Base-by-base conservation (phyloP, 2,888 invertebrate species). In the Lasioglossum figueresi region DNA sequence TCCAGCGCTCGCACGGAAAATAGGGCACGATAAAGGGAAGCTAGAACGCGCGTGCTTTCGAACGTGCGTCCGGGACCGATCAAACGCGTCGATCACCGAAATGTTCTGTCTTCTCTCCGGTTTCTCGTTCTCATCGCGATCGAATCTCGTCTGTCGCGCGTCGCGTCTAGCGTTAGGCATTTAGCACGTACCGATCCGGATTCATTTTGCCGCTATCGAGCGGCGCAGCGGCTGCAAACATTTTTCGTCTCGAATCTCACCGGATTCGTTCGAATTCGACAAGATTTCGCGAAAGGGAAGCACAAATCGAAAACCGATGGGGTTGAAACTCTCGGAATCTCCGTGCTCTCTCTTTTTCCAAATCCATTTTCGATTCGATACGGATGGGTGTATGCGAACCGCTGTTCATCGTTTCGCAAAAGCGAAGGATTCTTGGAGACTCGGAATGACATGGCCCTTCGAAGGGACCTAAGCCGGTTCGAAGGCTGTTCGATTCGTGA, bases 1-100 rank as follows among this genome's bases (percentile, higher is more conserved):
- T 80, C 56, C 75, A 71, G 56, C 76, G 84, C 75, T 80, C 75
- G 45, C 14, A 70, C 27, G 37, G 78, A 76, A 84, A 85, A 85
- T 81, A 75, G 80, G 76, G 74, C 79, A 76, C 37, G 85, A 77
- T 77, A 56, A 75, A 80, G 63, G 34, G 68, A 83, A 40, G 59
- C 19, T 14, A 66, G 79, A 45, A 5, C 37, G n/a, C n/a, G 40
- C 66, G 79, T 59, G 83, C 78, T 71, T 78, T 78, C 78, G 78
- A 75, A 66, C 75, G n/a, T 12, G 4, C 12, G 4, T 23, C 52
- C 27, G 52, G 10, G 8, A 52, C 37, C 19, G 78, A 84, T 78
- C 82, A 75, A 82, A 78, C 63, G 45, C 31, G 74, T 34, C 56
- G n/a, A 37, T 76, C 75, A 23, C 66, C 43, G 75, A 71, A 72